These are phyloP conservation scores for Synergus umbraculus DNA, from an alignment of 2,888 invertebrate species.

Conservation along the genomic window DNA sequence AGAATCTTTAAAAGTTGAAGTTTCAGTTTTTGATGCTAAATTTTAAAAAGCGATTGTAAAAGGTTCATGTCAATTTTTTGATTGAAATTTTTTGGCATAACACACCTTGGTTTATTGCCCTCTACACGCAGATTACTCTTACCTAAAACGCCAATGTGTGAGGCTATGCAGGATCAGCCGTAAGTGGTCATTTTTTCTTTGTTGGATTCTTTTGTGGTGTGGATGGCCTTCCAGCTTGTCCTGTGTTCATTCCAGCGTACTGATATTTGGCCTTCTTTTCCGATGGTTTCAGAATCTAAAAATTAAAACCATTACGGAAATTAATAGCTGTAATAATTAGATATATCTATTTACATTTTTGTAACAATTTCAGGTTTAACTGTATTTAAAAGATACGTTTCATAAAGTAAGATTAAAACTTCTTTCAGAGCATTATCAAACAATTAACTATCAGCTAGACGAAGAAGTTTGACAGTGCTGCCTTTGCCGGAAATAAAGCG, in stretches of 20 bases:
- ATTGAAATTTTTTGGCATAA: not conserved
- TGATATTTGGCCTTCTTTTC: constrained; percentile 99
- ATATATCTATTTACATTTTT: not conserved
- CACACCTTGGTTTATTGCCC: constrained; percentile 9
- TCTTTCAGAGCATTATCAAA: constrained; percentile 22
- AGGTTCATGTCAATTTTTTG: not conserved
- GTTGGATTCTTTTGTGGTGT: constrained; percentile 88
- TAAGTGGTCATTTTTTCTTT: constrained; percentile 82
- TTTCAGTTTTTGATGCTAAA: not conserved
- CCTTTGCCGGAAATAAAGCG: not conserved
- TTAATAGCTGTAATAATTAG: not conserved
- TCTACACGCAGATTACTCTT: constrained; percentile 21
- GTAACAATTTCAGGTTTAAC: not conserved
- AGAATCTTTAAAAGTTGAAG: not conserved
- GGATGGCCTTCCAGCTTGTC: constrained; percentile 82
- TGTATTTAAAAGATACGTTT: not conserved
- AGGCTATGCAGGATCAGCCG: constrained; percentile 70
- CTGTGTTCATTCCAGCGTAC: constrained; percentile 91
- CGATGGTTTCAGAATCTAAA: constrained; percentile 97
- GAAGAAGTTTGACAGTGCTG: not conserved
- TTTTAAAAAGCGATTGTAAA: not conserved
- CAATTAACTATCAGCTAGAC: constrained; percentile 36
- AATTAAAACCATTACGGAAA: constrained; percentile 9
- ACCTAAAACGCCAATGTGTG: constrained; percentile 71
- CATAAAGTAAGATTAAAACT: not conserved